Percentiles rank a stretch among this genome's conserved stretches.
Conservation (phyloP, 2,888 invertebrate species). For the Odontothrips loti region DNA sequence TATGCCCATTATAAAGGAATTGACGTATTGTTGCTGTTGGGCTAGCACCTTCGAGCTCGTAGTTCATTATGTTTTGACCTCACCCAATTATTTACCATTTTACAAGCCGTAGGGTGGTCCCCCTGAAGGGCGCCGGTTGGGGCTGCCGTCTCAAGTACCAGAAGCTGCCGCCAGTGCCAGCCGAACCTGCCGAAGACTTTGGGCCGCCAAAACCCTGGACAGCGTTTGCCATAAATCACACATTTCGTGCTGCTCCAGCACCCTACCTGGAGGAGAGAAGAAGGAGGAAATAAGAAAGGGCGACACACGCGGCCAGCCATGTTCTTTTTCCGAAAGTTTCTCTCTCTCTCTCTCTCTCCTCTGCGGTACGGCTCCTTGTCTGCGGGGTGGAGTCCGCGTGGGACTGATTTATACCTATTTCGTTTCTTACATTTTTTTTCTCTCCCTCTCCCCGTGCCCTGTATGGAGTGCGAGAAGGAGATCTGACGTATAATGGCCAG, state of each 20-base stretch:
- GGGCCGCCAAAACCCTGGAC: slow-evolving; percentile 1
- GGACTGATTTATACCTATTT: slow-evolving; percentile 12
- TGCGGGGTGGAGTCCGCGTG: slow-evolving; percentile 8
- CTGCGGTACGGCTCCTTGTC: slow-evolving; percentile 3
- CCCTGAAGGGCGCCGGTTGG: neutral
- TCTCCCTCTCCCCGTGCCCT: slow-evolving; percentile 4
- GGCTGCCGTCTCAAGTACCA: neutral
- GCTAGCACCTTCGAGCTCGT: slow-evolving; percentile 5
- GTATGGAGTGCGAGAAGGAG: slow-evolving; percentile 10
- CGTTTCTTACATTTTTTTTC: slow-evolving; percentile 27
- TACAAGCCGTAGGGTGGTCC: neutral
- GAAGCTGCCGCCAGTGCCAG: neutral
- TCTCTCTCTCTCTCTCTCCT: neutral
- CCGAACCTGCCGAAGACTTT: neutral
- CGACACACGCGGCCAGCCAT: neutral
- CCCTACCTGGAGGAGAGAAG: slow-evolving; percentile 15
- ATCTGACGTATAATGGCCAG: neutral
- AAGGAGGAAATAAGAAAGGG: neutral
- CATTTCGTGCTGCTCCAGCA: slow-evolving; percentile 19
- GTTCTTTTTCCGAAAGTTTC: neutral
- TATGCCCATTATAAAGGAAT: neutral
- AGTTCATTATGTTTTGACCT: slow-evolving; percentile 25
- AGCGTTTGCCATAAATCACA: slow-evolving; percentile 18
- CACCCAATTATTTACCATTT: slow-evolving; percentile 9
- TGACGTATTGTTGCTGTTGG: slow-evolving; percentile 10